phyloP scores from a whole-genome alignment of 2,888 invertebrate species.

The Drosophila algonquin region DNA sequence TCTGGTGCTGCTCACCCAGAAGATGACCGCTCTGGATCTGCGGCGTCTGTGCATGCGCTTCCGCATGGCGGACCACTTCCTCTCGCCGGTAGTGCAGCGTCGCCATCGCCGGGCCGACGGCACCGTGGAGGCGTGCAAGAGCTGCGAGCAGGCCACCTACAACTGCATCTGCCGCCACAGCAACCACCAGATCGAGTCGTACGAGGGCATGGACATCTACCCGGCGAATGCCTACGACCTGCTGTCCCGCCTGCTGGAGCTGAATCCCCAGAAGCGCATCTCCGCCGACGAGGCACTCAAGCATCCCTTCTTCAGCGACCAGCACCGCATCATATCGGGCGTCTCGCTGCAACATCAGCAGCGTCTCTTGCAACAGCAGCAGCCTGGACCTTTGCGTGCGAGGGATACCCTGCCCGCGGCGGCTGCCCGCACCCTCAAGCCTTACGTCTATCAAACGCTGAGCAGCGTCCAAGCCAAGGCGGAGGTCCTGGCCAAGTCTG shows the following conservation, averaged over 20 bases:
- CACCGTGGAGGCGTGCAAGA: slow-evolving; percentile 78
- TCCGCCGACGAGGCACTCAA: slow-evolving; percentile 89
- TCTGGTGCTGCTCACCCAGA: slow-evolving; percentile 85
- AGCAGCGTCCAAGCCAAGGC: too few species aligned
- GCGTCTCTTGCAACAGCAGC: background rate
- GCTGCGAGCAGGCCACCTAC: slow-evolving; percentile 82
- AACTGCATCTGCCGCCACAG: slow-evolving; percentile 83
- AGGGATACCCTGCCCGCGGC: slow-evolving; percentile 42
- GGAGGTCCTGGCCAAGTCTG: too few species aligned
- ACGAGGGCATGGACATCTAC: slow-evolving; percentile 84
- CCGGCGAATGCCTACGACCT: slow-evolving; percentile 90
- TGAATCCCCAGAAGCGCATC: slow-evolving; percentile 89
- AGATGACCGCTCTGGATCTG: slow-evolving; percentile 85
- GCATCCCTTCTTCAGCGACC: slow-evolving; percentile 88
- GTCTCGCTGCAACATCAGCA: slow-evolving; percentile 42
- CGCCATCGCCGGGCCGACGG: slow-evolving; percentile 77
- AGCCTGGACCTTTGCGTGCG: slow-evolving; percentile 6
- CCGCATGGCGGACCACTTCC: slow-evolving; percentile 80
- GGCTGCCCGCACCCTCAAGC: slow-evolving; percentile 41
- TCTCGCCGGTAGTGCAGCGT: slow-evolving; percentile 72
- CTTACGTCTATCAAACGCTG: slow-evolving; percentile 36
- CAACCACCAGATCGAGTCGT: slow-evolving; percentile 66
- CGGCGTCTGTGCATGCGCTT: slow-evolving; percentile 84
- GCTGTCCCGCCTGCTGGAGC: slow-evolving; percentile 88
- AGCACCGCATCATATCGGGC: slow-evolving; percentile 53